phyloP scores from a whole-genome alignment of 2,888 invertebrate genomes.

The Spisula solida region DNA sequence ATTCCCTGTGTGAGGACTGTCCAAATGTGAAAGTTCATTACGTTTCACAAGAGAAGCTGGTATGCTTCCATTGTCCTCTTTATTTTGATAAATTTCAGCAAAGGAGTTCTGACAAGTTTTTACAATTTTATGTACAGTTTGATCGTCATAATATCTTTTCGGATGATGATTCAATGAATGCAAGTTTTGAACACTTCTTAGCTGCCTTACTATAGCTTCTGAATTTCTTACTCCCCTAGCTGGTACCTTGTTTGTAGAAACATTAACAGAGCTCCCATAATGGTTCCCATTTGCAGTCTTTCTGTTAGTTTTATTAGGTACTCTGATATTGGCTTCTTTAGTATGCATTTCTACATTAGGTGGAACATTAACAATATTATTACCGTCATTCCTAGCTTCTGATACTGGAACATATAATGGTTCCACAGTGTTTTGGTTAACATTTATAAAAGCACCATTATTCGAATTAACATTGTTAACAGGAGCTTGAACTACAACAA shows the following conservation, averaged over 20 bases:
- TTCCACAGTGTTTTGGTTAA: not conserved
- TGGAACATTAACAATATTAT: not conserved
- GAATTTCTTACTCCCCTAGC: not conserved
- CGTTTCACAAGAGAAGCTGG: not conserved
- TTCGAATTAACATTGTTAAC: not conserved
- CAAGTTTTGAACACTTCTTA: slow-evolving; percentile 12
- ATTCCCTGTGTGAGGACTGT: not conserved
- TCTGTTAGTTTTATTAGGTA: not conserved
- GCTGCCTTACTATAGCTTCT: not conserved
- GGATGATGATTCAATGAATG: not conserved
- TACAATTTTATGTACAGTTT: not conserved
- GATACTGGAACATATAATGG: not conserved
- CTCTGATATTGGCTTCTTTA: not conserved
- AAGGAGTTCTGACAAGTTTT: not conserved
- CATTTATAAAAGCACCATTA: not conserved
- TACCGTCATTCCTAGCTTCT: not conserved
- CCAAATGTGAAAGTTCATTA: not conserved
- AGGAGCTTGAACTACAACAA: slow-evolving; percentile 6
- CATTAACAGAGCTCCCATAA: not conserved
- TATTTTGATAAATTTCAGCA: not conserved
- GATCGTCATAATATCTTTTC: not conserved
- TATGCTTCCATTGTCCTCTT: not conserved
- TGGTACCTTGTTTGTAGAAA: not conserved
- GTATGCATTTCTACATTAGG: not conserved
- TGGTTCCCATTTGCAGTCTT: not conserved